Evolutionary conservation across 2,797 vertebrate species (phyloP).

Genomic region (Cryptoblepharus egeriae): DNA sequence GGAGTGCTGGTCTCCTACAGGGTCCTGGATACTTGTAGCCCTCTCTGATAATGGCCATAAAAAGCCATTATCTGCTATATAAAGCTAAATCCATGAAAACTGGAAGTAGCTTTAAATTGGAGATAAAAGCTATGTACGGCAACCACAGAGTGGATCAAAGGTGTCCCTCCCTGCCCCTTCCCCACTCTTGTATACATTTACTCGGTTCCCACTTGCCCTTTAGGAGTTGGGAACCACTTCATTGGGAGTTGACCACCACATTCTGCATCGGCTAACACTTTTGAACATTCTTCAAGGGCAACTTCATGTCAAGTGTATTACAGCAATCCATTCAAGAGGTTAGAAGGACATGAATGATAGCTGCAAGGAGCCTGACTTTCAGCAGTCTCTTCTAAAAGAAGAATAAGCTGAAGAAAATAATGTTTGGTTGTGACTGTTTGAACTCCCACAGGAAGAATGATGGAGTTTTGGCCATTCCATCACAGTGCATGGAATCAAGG

Average conservation of each 20-base stretch:
- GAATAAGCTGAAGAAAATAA: not conserved
- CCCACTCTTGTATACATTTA: too few species aligned
- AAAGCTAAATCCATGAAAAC: too few species aligned
- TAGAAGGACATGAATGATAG: not conserved
- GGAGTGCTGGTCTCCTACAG: too few species aligned
- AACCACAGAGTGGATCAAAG: too few species aligned
- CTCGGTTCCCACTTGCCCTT: too few species aligned
- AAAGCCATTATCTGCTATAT: too few species aligned
- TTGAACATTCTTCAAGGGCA: not conserved
- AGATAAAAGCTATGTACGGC: too few species aligned
- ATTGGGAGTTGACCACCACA: not conserved
- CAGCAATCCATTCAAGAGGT: not conserved
- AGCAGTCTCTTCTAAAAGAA: not conserved
- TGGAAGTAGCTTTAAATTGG: too few species aligned
- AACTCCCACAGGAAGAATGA: slow-evolving; percentile 29
- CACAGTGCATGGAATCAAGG: slow-evolving; percentile 16
- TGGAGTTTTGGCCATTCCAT: slow-evolving; percentile 38
- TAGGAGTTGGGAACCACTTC: too few species aligned
- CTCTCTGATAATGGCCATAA: too few species aligned
- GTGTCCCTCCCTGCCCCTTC: too few species aligned
- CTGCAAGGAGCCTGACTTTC: not conserved
- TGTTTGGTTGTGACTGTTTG: slow-evolving; percentile 36
- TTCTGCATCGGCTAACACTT: not conserved
- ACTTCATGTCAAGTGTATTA: not conserved
- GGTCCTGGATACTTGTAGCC: too few species aligned